phyloP scores from a whole-genome alignment of 2,888 invertebrate genomes.

The Anthophora plumipes region DNA sequence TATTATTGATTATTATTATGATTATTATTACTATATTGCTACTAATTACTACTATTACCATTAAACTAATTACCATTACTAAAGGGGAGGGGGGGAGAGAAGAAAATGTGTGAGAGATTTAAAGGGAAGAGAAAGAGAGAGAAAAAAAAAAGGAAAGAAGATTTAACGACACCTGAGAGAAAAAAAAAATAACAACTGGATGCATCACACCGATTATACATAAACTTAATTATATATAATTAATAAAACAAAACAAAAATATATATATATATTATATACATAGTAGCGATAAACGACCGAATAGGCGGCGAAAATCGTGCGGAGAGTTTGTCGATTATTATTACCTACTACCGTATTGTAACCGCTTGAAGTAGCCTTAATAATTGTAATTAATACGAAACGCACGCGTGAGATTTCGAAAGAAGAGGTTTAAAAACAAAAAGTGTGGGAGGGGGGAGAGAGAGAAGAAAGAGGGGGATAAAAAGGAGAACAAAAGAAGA shows the following conservation, averaged over 20 bases:
- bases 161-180: slow-evolving; percentile 38
- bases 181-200: too few relatives aligned
- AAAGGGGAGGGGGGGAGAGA: neutral
- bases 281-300: slow-evolving; percentile 50
- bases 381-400: slow-evolving; percentile 66
- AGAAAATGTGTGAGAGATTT: too few relatives aligned
- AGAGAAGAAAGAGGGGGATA: too few relatives aligned
- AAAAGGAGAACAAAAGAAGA: neutral
- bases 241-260: slow-evolving; percentile 33
- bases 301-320: slow-evolving; percentile 42
- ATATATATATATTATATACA: slow-evolving; percentile 14
- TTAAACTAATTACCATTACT: slow-evolving; percentile 59
- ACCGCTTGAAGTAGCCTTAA: slow-evolving; percentile 74
- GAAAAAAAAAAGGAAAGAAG: neutral
- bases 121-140: too few relatives aligned
- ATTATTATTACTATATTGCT: slow-evolving; percentile 64
- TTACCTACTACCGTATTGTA: slow-evolving; percentile 61
- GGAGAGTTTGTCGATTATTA: slow-evolving; percentile 68
- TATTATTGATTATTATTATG: slow-evolving; percentile 58
- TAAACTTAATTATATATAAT: slow-evolving; percentile 22
- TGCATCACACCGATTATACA: slow-evolving; percentile 57
- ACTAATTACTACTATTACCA: slow-evolving; percentile 63
- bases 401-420: slow-evolving; percentile 39
- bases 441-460: too few relatives aligned
- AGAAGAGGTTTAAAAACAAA: neutral